Base-by-base conservation (phyloP, 2,888 invertebrate genomes). In the Galeopsomyia nigrocyanea region DNA sequence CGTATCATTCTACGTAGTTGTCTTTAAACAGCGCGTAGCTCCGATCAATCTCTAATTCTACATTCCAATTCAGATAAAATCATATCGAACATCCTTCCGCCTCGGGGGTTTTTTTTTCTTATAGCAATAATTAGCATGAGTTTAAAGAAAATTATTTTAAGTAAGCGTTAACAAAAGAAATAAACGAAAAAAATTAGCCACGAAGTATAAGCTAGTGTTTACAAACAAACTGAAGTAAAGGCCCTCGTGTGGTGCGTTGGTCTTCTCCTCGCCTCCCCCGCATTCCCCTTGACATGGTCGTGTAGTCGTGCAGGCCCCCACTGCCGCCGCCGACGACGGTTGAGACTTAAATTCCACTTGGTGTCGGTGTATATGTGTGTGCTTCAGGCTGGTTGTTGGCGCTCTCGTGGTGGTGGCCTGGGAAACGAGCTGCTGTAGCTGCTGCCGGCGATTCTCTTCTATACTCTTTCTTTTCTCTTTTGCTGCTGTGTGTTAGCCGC, bases 281-380 rank as follows among this genome's bases (percentile, higher is more conserved):
- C 77, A 69, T 63, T 74, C 74, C 76, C 76, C 75, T 74, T 5
- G 26, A 5, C 26, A 5, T 26, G 5, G 26, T 26, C 26, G 26
- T n/a, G n/a, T n/a, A 68, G 46, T 73, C 73, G 39, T 21, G 53
- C 39, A 76, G 77, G 77, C 73, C 68, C 78, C 77, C 80, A 78
- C 78, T 79, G 80, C 80, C 78, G 78, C 78, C 79, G 77, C 77
- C 79, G 78, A 78, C 82, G 85, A 86, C 86, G 82, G 86, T 86
- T 86, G 84, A 84, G 85, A 84, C 84, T 86, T 84, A 83, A 86
- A 86, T 86, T 86, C 85, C 82, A 80, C 79, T 79, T 79, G 76
- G 71, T 63, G 68, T 39, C 53, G 51, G 50, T 16, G 49, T 21
- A 31, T 21, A 31, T 19, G 56, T 39, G 39, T 50, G 71, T n/a